Base-by-base conservation (phyloP, 2,888 invertebrate species). In the Pocota personata region DNA sequence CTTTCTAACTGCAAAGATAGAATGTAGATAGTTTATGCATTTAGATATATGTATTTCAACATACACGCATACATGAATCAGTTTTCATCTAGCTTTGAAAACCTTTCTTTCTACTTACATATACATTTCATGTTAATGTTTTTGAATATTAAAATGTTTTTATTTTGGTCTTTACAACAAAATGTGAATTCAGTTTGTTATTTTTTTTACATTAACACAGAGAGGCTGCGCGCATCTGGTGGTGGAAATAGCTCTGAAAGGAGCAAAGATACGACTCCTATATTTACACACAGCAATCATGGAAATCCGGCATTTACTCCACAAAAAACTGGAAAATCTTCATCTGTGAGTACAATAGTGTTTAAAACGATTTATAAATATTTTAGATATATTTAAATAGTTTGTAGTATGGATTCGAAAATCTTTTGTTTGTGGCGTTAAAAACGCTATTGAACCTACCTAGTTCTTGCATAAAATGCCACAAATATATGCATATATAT, bases 261-360 rank as follows among this genome's bases (percentile, higher is more conserved):
- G 88, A 94, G 94, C 89, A 95, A 95, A 89, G 95, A 95, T 89
- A 94, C 95, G 91, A 95, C 96, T 88, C 97, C 96, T 92, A 98
- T 98, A 19, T 98, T 98, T 93, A 94, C 97, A 58, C 95, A 96
- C 84, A 96, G 97, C 64, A 95, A 96, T 88, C 97, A 97, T 94
- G 97, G 98, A 50, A 97, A 98, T 93, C 97, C 98, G 43, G 96
- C 96, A 78, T 98, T 98, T 93, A 96, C 97, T 88, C 98, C 98
- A 10, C 98, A 98, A 92, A 98, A 98, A 94, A 95, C 97, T 88
- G 97, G 97, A 64, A 97, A 98, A 91, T 94, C 95, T 1, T 93
- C 94, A 72, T 93, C 92, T 90, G 95, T 95, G 89, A 93, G 94
- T 93, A 82, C 62, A 62, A 48, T 67, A 6, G 27, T 48, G 10